These are phyloP conservation scores for Anniella stebbinsi DNA, from an alignment of 2,797 vertebrate genomes.

Conservation along the genomic window DNA sequence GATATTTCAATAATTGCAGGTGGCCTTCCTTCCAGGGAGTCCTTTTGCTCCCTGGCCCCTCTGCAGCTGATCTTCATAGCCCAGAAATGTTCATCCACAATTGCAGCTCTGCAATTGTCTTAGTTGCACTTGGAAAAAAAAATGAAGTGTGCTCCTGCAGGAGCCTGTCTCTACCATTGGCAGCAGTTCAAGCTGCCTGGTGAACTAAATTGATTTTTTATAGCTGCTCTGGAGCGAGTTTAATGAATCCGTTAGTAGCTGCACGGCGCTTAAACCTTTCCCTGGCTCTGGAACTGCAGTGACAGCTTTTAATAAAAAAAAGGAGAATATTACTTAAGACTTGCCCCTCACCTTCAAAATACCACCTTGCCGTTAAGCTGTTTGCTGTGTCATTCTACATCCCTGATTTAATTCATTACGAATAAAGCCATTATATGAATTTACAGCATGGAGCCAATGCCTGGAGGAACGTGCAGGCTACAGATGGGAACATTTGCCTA, in stretches of 20 bases:
- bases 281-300: conserved; percentile 64
- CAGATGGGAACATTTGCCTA: rapidly evolving
- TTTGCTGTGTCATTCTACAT: conserved; percentile 48
- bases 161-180: conserved; percentile 75
- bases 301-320: conserved; percentile 53
- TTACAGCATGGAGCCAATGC: rapidly evolving
- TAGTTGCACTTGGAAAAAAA: conserved; percentile 29
- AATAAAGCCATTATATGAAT: neutral
- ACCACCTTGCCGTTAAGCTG: conserved; percentile 22
- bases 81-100: conserved; percentile 10
- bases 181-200: conserved; percentile 79
- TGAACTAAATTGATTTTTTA: conserved; percentile 89
- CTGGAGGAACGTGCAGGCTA: neutral
- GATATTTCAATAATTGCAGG: too few relatives aligned
- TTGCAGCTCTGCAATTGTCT: neutral
- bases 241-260: conserved; percentile 87
- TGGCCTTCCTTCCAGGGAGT: neutral
- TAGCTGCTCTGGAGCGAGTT: conserved; percentile 83
- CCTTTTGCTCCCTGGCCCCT: neutral
- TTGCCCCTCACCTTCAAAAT: conserved; percentile 48
- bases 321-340: conserved; percentile 60
- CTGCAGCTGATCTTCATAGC: neutral
- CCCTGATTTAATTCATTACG: neutral
- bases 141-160: conserved; percentile 60
- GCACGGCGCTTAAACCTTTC: conserved; percentile 78